These are phyloP conservation scores for Drosophila repletoides DNA, from an alignment of 1,140 invertebrate genomes.

Conservation along the genomic window DNA sequence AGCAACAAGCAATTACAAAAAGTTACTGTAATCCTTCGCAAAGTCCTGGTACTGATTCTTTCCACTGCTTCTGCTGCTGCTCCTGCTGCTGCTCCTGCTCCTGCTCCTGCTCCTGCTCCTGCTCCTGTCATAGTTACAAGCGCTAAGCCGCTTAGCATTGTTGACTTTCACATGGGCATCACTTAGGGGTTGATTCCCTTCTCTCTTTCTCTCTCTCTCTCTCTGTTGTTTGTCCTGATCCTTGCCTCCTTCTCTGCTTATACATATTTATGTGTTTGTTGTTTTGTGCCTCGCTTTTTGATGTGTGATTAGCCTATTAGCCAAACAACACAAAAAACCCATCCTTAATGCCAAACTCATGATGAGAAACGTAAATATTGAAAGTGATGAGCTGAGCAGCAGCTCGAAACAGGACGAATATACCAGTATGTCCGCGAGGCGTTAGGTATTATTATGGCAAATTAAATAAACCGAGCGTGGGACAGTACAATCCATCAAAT, in stretches of 20 bases:
- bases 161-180: slow-evolving; percentile 74
- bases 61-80: background rate
- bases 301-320: slow-evolving; percentile 81
- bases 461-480: slow-evolving; percentile 53
- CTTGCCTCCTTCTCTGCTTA: slow-evolving; percentile 6
- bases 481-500: slow-evolving; percentile 24
- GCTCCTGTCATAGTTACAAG: slow-evolving; percentile 71
- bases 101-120: slow-evolving; percentile 34
- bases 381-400: slow-evolving; percentile 48
- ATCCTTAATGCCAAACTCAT: slow-evolving; percentile 45
- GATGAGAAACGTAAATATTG: slow-evolving; percentile 79
- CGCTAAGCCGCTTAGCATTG: slow-evolving; percentile 76
- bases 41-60: slow-evolving; percentile 14
- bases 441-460: slow-evolving; percentile 53
- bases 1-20: slow-evolving; percentile 76
- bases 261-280: slow-evolving; percentile 37
- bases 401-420: slow-evolving; percentile 44
- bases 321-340: slow-evolving; percentile 57
- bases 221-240: slow-evolving; percentile 10
- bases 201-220: slow-evolving; percentile 3
- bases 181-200: slow-evolving; percentile 65
- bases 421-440: slow-evolving; percentile 58
- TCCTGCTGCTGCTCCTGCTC: slow-evolving; percentile 4
- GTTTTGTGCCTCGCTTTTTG: slow-evolving; percentile 62
- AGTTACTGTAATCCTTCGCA: slow-evolving; percentile 67